phyloP scores from a whole-genome alignment of 1,140 invertebrate species.

The Atopsyche davidsoni region DNA sequence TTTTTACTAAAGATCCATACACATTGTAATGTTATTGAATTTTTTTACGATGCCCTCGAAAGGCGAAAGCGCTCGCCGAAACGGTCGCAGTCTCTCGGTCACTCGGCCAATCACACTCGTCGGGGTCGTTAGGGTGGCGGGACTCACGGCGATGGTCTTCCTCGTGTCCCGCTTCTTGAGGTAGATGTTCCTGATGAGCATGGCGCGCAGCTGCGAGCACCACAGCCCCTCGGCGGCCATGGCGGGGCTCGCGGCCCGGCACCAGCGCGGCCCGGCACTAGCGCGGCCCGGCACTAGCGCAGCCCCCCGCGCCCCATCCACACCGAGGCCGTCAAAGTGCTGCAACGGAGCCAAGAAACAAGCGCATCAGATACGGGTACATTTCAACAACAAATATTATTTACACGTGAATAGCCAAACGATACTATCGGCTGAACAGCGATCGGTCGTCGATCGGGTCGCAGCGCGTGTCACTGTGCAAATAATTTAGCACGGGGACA shows the following conservation, averaged over 20 bases:
- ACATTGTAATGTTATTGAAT: too few relatives aligned
- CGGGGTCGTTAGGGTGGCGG: background rate
- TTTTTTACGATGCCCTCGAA: too few relatives aligned
- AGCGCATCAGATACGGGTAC: background rate
- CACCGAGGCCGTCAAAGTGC: background rate
- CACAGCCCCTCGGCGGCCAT: conserved; percentile 40
- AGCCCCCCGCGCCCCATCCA: background rate
- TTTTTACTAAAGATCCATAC: too few relatives aligned
- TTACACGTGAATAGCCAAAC: too few relatives aligned
- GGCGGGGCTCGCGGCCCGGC: conserved; percentile 38
- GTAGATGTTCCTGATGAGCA: conserved; percentile 62
- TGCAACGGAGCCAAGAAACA: background rate
- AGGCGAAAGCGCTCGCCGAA: too few relatives aligned
- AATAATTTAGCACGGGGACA: too few relatives aligned
- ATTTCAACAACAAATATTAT: background rate
- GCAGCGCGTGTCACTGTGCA: too few relatives aligned
- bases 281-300: background rate
- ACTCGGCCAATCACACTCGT: too few relatives aligned
- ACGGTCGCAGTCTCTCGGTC: too few relatives aligned
- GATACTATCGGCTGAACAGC: too few relatives aligned
- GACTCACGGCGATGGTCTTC: conserved; percentile 63
- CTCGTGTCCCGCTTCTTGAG: conserved; percentile 66
- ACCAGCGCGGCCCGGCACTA: conserved; percentile 21
- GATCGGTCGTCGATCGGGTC: too few relatives aligned
- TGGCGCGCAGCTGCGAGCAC: conserved; percentile 61